Evolutionary conservation across 1,140 invertebrate species (phyloP).

Genomic region (Rhysida immarginata): DNA sequence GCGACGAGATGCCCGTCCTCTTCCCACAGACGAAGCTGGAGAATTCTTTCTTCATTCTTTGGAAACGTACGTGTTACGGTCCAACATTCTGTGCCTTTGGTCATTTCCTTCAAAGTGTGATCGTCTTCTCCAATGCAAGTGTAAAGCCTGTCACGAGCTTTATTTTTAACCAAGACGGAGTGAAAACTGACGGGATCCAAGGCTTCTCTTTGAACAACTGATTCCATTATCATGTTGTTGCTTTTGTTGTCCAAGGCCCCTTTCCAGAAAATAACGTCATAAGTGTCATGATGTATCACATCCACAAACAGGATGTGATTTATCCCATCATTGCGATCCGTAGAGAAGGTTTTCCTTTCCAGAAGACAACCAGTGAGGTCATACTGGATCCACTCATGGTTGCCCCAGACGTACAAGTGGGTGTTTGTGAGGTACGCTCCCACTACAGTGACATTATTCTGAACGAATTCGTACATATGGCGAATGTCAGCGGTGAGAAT

Average conservation of each 20-base stretch:
- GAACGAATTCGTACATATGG: not conserved
- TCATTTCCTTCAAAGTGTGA: conserved; percentile 8
- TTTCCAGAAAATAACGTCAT: conserved; percentile 58
- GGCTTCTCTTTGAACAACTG: conserved; percentile 36
- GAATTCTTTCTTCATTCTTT: conserved; percentile 36
- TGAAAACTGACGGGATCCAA: conserved; percentile 54
- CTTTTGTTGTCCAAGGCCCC: conserved; percentile 57
- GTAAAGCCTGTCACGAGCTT: conserved; percentile 23
- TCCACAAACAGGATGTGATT: too few relatives aligned
- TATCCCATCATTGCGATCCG: not conserved
- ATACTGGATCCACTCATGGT: conserved; percentile 47
- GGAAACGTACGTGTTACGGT: conserved; percentile 28
- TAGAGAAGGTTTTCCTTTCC: not conserved
- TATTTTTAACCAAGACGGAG: conserved; percentile 24
- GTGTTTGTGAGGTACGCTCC: conserved; percentile 62
- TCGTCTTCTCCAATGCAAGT: conserved; percentile 24
- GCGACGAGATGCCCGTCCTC: conserved; percentile 64
- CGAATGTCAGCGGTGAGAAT: conserved; percentile 65
- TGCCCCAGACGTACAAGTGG: conserved; percentile 36
- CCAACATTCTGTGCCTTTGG: conserved; percentile 25
- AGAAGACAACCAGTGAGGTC: conserved; percentile 34
- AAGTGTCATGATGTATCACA: too few relatives aligned
- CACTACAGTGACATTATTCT: conserved; percentile 43
- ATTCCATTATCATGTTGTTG: conserved; percentile 44
- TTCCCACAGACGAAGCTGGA: conserved; percentile 65